Evolutionary conservation across 2,888 invertebrate genomes (phyloP).

Genomic region (Microctonus hyperodae): DNA sequence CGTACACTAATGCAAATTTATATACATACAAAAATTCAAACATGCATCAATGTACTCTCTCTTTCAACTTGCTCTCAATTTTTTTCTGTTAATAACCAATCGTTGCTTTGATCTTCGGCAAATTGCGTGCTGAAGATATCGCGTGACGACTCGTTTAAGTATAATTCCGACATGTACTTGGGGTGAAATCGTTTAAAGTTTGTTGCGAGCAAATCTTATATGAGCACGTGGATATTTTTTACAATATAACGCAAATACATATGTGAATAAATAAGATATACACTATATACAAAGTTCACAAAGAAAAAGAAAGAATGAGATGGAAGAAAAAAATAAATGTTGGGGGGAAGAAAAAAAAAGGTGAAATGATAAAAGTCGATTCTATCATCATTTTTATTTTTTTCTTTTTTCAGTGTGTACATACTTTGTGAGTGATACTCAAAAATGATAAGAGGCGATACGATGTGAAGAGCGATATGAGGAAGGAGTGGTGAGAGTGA

Average conservation of each 20-base stretch:
- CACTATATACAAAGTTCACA: no score
- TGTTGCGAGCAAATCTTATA: conserved; percentile 5
- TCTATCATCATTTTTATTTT: conserved; percentile 13
- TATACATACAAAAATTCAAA: neutral
- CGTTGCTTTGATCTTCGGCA: conserved; percentile 40
- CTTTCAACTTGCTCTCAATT: conserved; percentile 29
- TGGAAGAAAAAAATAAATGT: neutral
- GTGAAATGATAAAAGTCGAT: conserved; percentile 17
- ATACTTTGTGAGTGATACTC: conserved; percentile 17
- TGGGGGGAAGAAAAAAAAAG: conserved; percentile 9
- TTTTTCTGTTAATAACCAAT: conserved; percentile 38
- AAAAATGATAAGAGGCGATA: conserved; percentile 15
- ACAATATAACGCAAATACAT: neutral
- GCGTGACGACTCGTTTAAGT: conserved; percentile 42
- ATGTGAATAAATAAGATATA: no score
- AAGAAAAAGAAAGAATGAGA: neutral
- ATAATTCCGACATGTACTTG: conserved; percentile 23
- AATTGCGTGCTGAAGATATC: conserved; percentile 38
- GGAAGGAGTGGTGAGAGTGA: neutral
- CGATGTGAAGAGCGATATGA: conserved; percentile 18
- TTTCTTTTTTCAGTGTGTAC: conserved; percentile 7
- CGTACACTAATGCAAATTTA: neutral
- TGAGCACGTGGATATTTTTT: conserved; percentile 27
- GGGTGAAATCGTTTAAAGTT: conserved; percentile 23
- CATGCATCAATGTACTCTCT: neutral